Conservation (phyloP, 2,888 invertebrate genomes). For the Nephrotoma guestfalica region DNA sequence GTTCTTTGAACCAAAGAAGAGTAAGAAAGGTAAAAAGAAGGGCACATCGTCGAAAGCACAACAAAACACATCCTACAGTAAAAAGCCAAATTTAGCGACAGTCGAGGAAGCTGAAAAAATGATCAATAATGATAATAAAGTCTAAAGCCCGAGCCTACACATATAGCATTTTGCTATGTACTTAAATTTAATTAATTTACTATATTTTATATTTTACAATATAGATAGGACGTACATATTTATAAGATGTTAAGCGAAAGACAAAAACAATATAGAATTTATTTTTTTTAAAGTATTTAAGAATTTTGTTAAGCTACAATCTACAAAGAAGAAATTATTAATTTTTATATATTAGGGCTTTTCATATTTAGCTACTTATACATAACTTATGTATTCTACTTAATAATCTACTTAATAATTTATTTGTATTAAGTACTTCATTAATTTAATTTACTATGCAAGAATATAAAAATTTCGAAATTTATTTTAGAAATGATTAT, state of each 20-base stretch:
- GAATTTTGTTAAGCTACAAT: neutral
- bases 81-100: slow-evolving; percentile 12
- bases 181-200: neutral
- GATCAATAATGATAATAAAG: slow-evolving; percentile 11
- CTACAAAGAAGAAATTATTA: neutral
- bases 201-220: neutral
- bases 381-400: neutral
- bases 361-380: neutral
- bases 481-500: neutral
- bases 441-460: neutral
- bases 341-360: neutral
- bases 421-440: neutral
- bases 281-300: neutral
- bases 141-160: neutral
- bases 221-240: neutral
- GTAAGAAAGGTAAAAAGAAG: slow-evolving; percentile 2
- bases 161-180: neutral
- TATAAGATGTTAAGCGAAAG: neutral
- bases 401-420: neutral
- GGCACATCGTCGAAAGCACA: neutral
- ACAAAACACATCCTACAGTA: neutral
- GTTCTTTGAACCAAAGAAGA: slow-evolving; percentile 31
- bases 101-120: slow-evolving; percentile 15
- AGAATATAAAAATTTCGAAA: neutral
- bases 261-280: neutral